Evolutionary conservation across 2,888 invertebrate genomes (phyloP).

Genomic region (Hyposoter didymator): DNA sequence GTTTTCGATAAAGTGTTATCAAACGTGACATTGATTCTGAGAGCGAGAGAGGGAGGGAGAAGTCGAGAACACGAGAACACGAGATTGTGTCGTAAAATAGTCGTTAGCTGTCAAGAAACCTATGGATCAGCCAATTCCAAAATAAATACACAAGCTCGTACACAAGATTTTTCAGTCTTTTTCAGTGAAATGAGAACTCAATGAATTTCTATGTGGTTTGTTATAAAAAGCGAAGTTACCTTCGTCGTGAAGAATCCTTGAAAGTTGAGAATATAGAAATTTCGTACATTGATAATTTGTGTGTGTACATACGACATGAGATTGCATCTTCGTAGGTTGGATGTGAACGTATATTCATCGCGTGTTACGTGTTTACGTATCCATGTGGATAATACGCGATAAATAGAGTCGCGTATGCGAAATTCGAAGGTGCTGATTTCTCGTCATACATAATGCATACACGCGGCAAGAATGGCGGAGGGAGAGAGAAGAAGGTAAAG

Average conservation of each 20-base stretch:
- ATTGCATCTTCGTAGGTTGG: slow-evolving; percentile 3
- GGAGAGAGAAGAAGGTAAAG: not conserved
- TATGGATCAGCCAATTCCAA: not conserved
- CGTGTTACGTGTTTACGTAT: not conserved
- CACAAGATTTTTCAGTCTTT: not conserved
- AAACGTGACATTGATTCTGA: slow-evolving; percentile 17
- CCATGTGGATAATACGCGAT: slow-evolving; percentile 13
- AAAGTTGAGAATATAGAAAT: not conserved
- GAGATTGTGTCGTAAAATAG: slow-evolving; percentile 9
- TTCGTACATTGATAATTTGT: not conserved
- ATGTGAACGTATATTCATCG: not conserved
- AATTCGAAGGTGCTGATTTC: slow-evolving; percentile 45
- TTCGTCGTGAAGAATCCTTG: not conserved
- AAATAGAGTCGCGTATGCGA: slow-evolving; percentile 31
- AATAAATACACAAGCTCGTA: not conserved
- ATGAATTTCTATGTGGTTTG: not conserved
- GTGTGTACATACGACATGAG: not conserved
- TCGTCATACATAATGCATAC: slow-evolving; percentile 41
- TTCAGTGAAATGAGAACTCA: not conserved
- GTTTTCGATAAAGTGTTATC: slow-evolving; percentile 18
- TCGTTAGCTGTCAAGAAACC: not conserved
- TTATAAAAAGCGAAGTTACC: not conserved
- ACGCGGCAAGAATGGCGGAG: not conserved
- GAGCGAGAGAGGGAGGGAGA: not conserved
- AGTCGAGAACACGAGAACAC: not conserved